Evolutionary conservation across 92 coral and sea anemone genomes (phyloP).

Genomic region (Muricea muricata): DNA sequence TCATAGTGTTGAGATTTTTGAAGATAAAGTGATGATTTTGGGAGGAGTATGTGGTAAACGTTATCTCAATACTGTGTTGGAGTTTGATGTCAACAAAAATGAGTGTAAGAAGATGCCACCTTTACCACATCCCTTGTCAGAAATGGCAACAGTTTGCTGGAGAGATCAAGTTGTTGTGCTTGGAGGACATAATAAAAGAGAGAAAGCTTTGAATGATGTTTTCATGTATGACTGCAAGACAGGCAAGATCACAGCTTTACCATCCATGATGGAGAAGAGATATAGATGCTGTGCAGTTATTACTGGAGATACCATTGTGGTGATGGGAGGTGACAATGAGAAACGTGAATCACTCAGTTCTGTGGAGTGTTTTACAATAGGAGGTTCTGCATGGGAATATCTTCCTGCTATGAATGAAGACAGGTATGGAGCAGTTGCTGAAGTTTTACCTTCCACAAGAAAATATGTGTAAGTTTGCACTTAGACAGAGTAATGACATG

Average conservation of each 20-base stretch:
- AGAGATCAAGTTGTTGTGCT: constrained; percentile 14
- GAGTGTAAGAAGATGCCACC: constrained; percentile 14
- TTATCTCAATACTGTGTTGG: not conserved
- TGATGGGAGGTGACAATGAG: not conserved
- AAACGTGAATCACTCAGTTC: not conserved
- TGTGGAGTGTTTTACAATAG: constrained; percentile 1
- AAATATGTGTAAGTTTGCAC: not conserved
- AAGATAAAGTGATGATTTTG: constrained; percentile 3
- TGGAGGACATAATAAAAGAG: not conserved
- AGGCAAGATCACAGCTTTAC: not conserved
- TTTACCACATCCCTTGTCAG: not conserved
- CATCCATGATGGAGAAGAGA: constrained; percentile 8
- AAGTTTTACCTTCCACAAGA: constrained; percentile 13
- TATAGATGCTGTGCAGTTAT: not conserved
- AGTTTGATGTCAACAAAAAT: constrained; percentile 13
- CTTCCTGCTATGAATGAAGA: not conserved
- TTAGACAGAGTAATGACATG: not conserved
- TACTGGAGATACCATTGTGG: not conserved
- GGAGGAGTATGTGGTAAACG: not conserved
- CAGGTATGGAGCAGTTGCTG: not conserved
- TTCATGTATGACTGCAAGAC: constrained; percentile 3
- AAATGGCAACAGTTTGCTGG: constrained; percentile 9
- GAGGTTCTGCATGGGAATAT: not conserved
- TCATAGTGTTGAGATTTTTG: constrained; percentile 22
- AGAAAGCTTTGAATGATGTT: not conserved